Conservation (phyloP, 2,113 vertebrate genomes). For the Vidua chalybeata region DNA sequence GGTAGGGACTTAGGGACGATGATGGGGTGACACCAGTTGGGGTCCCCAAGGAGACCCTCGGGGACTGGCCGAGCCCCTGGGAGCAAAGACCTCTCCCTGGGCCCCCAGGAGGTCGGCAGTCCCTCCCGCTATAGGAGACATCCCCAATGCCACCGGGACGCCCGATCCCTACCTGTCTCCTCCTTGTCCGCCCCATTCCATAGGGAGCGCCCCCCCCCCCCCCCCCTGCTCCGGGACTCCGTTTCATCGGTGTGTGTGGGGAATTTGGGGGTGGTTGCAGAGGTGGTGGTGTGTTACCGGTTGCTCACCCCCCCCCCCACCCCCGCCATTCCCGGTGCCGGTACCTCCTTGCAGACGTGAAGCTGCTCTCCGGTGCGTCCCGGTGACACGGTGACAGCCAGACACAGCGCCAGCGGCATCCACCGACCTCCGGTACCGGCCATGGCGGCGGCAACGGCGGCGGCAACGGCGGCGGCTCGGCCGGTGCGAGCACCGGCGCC, state of each 20-base stretch:
- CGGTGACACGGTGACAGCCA: conserved; percentile 21
- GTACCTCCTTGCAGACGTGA: conserved; percentile 77
- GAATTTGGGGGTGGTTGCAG: neutral
- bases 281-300: neutral
- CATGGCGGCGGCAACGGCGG: conserved; percentile 45
- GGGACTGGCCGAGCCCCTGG: too few species aligned
- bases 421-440: neutral
- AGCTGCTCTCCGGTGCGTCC: conserved; percentile 40
- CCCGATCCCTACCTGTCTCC: neutral
- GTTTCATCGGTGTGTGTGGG: neutral
- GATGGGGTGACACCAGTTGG: neutral
- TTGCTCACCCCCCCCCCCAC: neutral
- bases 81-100: neutral
- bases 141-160: neutral
- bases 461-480: neutral
- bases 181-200: neutral
- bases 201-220: neutral
- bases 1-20: neutral
- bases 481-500: neutral
- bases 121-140: neutral
- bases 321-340: neutral
- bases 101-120: neutral
- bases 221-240: neutral
- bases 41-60: neutral
- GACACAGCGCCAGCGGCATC: conserved; percentile 33